Evolutionary conservation across 2,113 vertebrate genomes (phyloP), one percentile per base, ranked within the genome.

Genomic region (Rhineura floridana): DNA sequence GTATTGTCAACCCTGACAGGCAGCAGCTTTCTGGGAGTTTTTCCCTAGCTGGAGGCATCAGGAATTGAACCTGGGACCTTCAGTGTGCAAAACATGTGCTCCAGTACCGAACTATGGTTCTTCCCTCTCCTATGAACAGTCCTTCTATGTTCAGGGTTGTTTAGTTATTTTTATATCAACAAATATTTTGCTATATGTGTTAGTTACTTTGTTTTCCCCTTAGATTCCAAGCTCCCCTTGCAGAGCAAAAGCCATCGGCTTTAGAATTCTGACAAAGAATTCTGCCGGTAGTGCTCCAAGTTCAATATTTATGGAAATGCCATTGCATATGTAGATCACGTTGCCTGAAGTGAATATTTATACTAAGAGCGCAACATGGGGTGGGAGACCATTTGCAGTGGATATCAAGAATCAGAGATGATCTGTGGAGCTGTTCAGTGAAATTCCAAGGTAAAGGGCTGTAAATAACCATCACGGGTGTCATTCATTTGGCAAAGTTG

Each of bases 381-480:
- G 33, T 30, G 33, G 65, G 73, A n/a, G 65, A 42, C 78, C 90
- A 15, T 85, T 92, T 76, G 85, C n/a, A 86, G 88, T 83, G 46
- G 90, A 90, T 90, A 79, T 67, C 39, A 82, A 10, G 77, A 88
- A 86, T 85, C 80, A 72, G 73, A 90, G 70, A 92, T 88, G 76
- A 90, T 87, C 36, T 92, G 67, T 79, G 82, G 84, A 91, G 70
- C 30, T 55, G 6, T 72, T 92, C 70, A 81, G 93, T 85, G 85
- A 81, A 94, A 93, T 91, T 90, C 84, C 84, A 59, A 93, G 87
- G 59, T 62, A 89, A 89, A 86, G 85, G 3, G 0, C 86, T 91
- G 82, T 89, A 93, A 95, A 93, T 93, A 94, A 86, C 84, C 70
- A 90, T 95, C 93, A 87, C 23, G 86, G 91, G 80, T 90, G 85